Base-by-base conservation (phyloP, 1,140 invertebrate genomes). In the Drosophila varians region DNA sequence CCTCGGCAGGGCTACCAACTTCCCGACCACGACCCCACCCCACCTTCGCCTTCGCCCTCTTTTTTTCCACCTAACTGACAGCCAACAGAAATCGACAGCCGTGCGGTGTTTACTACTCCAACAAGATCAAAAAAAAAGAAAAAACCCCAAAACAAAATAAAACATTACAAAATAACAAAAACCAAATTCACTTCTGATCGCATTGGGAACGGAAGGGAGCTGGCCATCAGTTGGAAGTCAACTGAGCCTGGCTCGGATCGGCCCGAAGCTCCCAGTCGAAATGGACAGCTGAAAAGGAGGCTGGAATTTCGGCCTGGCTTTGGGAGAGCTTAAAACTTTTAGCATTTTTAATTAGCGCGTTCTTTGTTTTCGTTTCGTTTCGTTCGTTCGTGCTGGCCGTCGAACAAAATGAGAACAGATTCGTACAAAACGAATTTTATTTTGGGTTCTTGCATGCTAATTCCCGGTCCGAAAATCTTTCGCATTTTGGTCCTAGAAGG, bases 341-440 rank as follows among this genome's bases (percentile, higher is more conserved):
- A 89, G 78, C 84, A 88, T 88, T 88, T 88, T 88, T 88, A 88
- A 88, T 88, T 88, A 88, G 84, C 84, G 84, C 84, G 66, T 73
- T 70, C 84, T 88, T 89, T 89, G 84, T 88, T 88, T 88, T 88
- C 83, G 76, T 72, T 88, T 88, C 83, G 76, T 72, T 78, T 86
- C 72, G 78, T 83, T 88, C 84, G 84, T 77, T 89, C 57, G 61
- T 48, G 65, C 25, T 25, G 64, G 31, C 21, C 69, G 31, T 51
- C 54, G 21, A 58, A 52, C 68, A 71, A 71, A 71, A 60, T 25
- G 53, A 60, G 66, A 71, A 60, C 46, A 71, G 68, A 71, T 71
- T 71, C 66, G 66, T 45, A 71, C 68, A 71, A 68, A 71, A 52
- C 66, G 68, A 47, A 71, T 53, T 52, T 43, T 56, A 43, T 40